A percentile compares a stretch with the other conserved stretches of the same genome.
phyloP scores from a whole-genome alignment of 2,113 vertebrate genomes.

The Centropus bengalensis region DNA sequence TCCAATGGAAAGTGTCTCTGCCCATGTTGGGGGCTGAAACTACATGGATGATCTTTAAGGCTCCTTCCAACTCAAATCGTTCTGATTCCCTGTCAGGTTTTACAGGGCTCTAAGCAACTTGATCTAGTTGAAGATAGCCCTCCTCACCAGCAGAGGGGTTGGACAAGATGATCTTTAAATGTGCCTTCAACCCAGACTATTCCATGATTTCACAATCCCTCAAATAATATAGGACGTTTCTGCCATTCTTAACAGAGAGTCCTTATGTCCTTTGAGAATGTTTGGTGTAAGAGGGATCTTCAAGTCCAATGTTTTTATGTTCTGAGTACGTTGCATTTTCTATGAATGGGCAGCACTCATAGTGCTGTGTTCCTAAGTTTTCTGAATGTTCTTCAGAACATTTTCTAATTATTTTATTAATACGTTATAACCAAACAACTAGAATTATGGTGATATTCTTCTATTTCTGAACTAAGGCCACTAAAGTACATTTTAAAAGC shows the following conservation, averaged over 20 bases:
- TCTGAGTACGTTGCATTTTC: neutral
- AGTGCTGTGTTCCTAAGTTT: neutral
- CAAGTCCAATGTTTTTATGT: neutral
- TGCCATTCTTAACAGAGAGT: neutral
- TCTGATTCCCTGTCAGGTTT: no score
- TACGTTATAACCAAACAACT: neutral
- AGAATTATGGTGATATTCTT: neutral
- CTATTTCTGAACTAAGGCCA: neutral
- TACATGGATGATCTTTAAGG: no score
- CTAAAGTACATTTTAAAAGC: neutral
- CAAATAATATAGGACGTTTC: neutral
- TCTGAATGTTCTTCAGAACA: neutral
- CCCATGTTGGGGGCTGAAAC: no score
- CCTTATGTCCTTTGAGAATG: neutral
- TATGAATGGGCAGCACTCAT: neutral
- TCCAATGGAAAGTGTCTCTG: no score
- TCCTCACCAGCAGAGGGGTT: no score
- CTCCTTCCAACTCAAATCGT: no score
- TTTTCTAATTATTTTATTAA: neutral
- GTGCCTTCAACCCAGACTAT: no score
- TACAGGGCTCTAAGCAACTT: no score
- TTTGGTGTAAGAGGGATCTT: neutral
- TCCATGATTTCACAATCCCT: neutral
- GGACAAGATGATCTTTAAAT: no score
- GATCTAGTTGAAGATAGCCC: no score